Conservation (phyloP, 2,888 invertebrate genomes). For the Pteria penguin region DNA sequence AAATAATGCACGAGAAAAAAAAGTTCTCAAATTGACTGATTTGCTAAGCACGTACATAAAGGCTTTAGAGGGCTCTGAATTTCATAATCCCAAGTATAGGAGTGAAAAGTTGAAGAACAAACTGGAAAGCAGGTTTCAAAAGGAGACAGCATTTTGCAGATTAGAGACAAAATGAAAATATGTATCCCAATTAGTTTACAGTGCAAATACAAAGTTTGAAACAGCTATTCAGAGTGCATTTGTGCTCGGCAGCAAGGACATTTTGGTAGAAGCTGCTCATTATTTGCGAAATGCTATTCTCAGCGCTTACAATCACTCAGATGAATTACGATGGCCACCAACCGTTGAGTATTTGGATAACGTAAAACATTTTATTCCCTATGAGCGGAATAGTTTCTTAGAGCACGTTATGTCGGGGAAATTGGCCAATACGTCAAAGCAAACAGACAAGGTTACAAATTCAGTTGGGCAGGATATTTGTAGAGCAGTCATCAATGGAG, state of each 20-base stretch:
- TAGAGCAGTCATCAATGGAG: constrained; percentile 46
- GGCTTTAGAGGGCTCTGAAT: background rate
- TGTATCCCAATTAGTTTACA: background rate
- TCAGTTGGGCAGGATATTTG: constrained; percentile 52
- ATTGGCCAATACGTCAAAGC: background rate
- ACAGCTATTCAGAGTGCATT: background rate
- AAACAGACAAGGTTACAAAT: constrained; percentile 20
- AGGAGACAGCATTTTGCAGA: background rate
- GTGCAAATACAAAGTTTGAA: background rate
- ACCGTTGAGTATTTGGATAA: constrained; percentile 21
- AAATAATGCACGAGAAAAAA: background rate
- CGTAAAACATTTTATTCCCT: background rate
- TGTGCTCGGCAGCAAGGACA: constrained; percentile 5
- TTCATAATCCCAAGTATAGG: constrained; percentile 26
- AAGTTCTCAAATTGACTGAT: constrained; percentile 3
- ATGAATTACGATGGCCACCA: constrained; percentile 29
- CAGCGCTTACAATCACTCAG: background rate
- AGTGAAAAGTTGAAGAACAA: constrained; percentile 16
- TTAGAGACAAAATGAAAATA: background rate
- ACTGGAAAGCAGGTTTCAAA: background rate
- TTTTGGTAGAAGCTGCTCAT: constrained; percentile 11
- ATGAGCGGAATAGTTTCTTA: constrained; percentile 14
- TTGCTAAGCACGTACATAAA: constrained; percentile 10
- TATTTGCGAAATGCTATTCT: constrained; percentile 21
- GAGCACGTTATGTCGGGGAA: constrained; percentile 25